These are phyloP conservation scores for Hyalella azteca DNA, from an alignment of 2,888 invertebrate species.

Conservation along the genomic window DNA sequence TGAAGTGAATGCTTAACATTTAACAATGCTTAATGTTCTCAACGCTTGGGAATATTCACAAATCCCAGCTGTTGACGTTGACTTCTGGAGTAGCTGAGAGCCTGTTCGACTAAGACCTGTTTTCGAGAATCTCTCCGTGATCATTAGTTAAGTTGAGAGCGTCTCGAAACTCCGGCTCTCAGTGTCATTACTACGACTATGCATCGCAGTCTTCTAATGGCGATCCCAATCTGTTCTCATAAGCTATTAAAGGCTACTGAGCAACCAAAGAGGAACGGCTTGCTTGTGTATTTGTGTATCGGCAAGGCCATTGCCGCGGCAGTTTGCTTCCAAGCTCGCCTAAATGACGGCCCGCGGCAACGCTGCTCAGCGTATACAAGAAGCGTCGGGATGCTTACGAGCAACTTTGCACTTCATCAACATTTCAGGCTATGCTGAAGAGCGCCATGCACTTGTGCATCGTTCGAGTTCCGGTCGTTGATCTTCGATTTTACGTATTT, in stretches of 20 bases:
- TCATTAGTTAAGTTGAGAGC: slow-evolving; percentile 20
- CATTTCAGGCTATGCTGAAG: no score
- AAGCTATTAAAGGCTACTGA: slow-evolving; percentile 37
- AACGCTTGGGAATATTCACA: background rate
- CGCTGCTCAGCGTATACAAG: background rate
- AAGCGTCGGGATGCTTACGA: no score
- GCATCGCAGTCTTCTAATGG: slow-evolving; percentile 30
- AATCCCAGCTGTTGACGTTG: slow-evolving; percentile 5
- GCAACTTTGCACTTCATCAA: no score
- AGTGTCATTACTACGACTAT: slow-evolving; percentile 29
- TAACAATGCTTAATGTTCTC: no score
- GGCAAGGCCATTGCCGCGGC: slow-evolving; percentile 32
- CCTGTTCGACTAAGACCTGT: slow-evolving; percentile 2
- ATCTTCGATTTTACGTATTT: no score
- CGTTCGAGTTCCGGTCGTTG: no score
- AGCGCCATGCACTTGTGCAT: no score
- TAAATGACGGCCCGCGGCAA: background rate
- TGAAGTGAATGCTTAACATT: no score
- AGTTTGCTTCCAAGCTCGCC: slow-evolving; percentile 5
- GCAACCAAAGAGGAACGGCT: slow-evolving; percentile 34
- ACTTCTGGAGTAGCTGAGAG: slow-evolving; percentile 5
- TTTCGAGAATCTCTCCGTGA: slow-evolving; percentile 9
- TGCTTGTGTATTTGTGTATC: slow-evolving; percentile 32
- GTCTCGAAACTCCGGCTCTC: background rate
- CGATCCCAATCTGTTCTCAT: slow-evolving; percentile 33